Percentiles rank a stretch among this genome's conserved stretches.
These are phyloP conservation scores for cattle (Bos taurus) DNA, from an alignment of 2,113 vertebrate species.

Conservation along the genomic window DNA sequence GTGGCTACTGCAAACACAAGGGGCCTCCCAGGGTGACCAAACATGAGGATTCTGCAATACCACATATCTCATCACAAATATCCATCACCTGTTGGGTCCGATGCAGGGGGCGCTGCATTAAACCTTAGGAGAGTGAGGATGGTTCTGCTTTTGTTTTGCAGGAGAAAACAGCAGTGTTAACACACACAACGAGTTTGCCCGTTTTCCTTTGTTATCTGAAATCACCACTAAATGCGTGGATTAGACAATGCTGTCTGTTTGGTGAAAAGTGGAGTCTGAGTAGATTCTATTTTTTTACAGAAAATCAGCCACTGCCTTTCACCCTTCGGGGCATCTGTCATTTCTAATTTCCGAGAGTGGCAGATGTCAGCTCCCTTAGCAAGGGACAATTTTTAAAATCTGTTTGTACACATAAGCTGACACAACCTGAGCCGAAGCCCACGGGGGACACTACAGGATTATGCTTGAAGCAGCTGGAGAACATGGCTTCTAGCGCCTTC, in stretches of 20 bases:
- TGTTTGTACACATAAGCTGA: conserved; percentile 58
- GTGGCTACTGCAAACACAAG: neutral
- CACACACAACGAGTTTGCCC: neutral
- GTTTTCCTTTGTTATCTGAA: neutral
- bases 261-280: neutral
- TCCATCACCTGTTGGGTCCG: neutral
- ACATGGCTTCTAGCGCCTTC: neutral
- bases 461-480: neutral
- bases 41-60: neutral
- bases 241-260: neutral
- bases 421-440: conserved; percentile 34
- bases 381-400: conserved; percentile 45
- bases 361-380: conserved; percentile 63
- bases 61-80: neutral
- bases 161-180: neutral
- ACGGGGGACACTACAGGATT: neutral
- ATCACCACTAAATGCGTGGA: neutral
- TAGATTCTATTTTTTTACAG: conserved; percentile 20
- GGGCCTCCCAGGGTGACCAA: neutral
- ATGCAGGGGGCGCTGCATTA: neutral
- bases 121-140: neutral
- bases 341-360: conserved; percentile 60
- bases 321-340: conserved; percentile 54
- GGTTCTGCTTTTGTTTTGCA: neutral
- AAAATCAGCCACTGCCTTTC: conserved; percentile 31